Base-by-base conservation (phyloP, 2,888 invertebrate species). In the Thecocarcelia acutangulata region DNA sequence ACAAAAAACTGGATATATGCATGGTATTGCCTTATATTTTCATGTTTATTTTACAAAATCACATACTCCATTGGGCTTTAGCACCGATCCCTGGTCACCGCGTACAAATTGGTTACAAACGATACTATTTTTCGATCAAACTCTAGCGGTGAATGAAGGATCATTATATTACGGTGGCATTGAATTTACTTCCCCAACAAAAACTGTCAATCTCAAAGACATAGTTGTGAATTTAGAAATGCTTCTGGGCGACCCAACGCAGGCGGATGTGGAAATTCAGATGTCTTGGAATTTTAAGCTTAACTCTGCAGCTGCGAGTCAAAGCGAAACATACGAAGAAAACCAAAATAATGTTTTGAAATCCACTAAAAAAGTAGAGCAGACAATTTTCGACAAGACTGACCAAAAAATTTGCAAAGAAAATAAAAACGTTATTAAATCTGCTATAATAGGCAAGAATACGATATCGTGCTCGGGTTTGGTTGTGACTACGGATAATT, bases 31-130 rank as follows among this genome's bases (percentile, higher is more conserved):
- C 85, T 97, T 98, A 15, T 99, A 97, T 92, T 99, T 99, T 93
- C 98, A 97, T 87, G 97, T 99, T 84, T 97, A 98, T 91, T 99
- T 99, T 92, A 97, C 97, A 19, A 97, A 98, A 93, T 98, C 97
- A 85, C 98, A 98, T 93, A 98, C 97, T 91, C 93, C 97, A 76
- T 96, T 97, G 84, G 97, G 98, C 24, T 98, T 99, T 92, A 98
- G 97, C 87, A 99, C 99, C 59, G 97, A 97, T 1, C 99, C 99
- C 0, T 98, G 98, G 89, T 95, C 96, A 0, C 96, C 96, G 17
- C 97, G 98, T 91, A 99, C 99, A 6, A 98, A 99, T 91, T 99
- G 99, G 99, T 98, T 98, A 91, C 89, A 89, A 52, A 95, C 96
- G 2, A 98, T 99, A 69, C 98, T 99, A 92, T 99, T 99, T 91